Percentiles rank a stretch among this genome's conserved stretches.
Evolutionary conservation across 1,140 invertebrate species (phyloP).

Genomic region (Musca vetustissima): DNA sequence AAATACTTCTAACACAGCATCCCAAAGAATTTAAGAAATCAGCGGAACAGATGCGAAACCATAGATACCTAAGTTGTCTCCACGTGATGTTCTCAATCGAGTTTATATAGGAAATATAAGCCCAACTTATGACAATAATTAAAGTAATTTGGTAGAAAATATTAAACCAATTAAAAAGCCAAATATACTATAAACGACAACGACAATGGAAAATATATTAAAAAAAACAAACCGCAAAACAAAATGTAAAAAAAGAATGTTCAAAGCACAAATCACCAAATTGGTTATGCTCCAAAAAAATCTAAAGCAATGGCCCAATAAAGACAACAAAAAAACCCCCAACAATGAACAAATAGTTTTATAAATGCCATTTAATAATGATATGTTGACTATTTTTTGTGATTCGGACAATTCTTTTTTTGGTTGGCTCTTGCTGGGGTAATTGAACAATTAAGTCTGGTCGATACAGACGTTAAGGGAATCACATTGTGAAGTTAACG

Average conservation of each 20-base stretch:
- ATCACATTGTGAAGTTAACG: too few relatives aligned
- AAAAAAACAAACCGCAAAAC: not conserved
- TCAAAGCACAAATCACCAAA: not conserved
- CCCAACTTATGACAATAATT: slow-evolving; percentile 46
- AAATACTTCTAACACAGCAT: too few relatives aligned
- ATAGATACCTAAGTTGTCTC: too few relatives aligned
- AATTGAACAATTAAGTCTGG: slow-evolving; percentile 8
- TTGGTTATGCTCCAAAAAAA: slow-evolving; percentile 21
- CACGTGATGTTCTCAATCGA: too few relatives aligned
- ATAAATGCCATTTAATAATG: not conserved
- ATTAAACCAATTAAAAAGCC: slow-evolving; percentile 48
- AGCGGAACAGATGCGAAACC: too few relatives aligned
- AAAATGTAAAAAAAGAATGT: not conserved
- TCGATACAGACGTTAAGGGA: not conserved
- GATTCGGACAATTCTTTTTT: not conserved
- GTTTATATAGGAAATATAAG: slow-evolving; percentile 37
- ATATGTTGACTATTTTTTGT: not conserved
- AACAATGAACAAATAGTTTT: not conserved
- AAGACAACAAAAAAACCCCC: too few relatives aligned
- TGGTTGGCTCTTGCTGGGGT: not conserved
- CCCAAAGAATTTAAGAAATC: too few relatives aligned
- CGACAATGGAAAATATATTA: not conserved
- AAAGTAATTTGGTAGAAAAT: slow-evolving; percentile 55
- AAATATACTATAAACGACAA: not conserved
- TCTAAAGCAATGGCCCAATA: not conserved